These are phyloP conservation scores for Cnemophilus loriae DNA, from an alignment of 2,113 vertebrate species.

Conservation along the genomic window DNA sequence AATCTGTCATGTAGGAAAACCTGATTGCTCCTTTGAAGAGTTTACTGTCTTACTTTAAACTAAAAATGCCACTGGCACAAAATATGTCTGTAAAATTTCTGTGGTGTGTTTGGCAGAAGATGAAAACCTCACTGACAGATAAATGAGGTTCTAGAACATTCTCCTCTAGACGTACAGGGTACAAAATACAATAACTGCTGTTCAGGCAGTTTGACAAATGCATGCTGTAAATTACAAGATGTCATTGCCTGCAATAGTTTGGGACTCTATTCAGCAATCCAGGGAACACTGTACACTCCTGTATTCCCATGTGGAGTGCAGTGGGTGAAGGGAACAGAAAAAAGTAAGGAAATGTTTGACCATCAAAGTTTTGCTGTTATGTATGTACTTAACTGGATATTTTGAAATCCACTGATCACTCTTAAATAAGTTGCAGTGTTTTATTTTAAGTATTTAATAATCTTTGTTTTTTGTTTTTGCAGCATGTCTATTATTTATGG, in stretches of 20 bases:
- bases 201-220: not conserved
- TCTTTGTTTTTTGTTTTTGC: not conserved
- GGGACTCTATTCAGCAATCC: not conserved
- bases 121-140: not conserved
- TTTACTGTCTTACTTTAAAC: not conserved
- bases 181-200: not conserved
- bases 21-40: not conserved
- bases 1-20: not conserved
- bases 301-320: accelerated
- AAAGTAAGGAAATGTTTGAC: not conserved
- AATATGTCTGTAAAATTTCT: not conserved
- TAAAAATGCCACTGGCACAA: not conserved
- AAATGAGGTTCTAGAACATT: not conserved
- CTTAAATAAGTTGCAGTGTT: not conserved
- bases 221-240: not conserved
- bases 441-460: not conserved
- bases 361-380: not conserved
- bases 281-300: not conserved
- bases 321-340: not conserved
- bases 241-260: not conserved
- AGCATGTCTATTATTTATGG: slow-evolving; percentile 98
- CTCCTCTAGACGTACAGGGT: not conserved
- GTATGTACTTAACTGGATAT: not conserved
- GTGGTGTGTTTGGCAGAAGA: not conserved
- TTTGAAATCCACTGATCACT: not conserved